Evolutionary conservation across 2,888 invertebrate genomes (phyloP), one percentile per base, ranked within the genome.

Genomic region (Limnephilus marmoratus): DNA sequence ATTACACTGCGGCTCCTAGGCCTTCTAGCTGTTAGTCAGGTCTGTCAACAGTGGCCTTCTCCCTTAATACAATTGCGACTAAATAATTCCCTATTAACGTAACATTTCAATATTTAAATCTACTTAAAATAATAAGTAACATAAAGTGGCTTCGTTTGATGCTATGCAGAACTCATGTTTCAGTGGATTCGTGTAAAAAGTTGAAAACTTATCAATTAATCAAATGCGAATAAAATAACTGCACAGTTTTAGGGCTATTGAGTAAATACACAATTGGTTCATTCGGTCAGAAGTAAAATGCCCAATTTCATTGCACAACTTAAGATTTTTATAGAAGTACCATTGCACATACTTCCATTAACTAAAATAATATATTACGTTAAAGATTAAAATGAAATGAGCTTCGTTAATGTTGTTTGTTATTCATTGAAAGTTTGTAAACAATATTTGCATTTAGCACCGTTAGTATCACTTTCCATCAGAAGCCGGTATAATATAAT

Each of bases 31-130:
- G 15, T 31, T 82, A 15, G 12, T 31, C 34, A 24, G 83, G 83
- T 31, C 18, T 83, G 31, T 41, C 53, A 45, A 53, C 89, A 90
- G 49, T 82, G 41, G 90, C 90, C 82, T 82, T 81, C 85, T 37
- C 81, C 83, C 90, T 12, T 31, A 85, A 85, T 85, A 90, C 90
- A 90, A 92, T 93, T 93, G 88, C 81, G 41, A 85, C 90, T 93
- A 93, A 93, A 93, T 93, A 93, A 93, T 93, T 93, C 81, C 90
- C 93, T 93, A 93, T 87, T 91, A 91, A 93, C 86, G 87, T 90
- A 93, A 86, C 90, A 91, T 91, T 91, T 82, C 37, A 80, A 81
- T 87, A 86, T 86, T 91, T 91, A 91, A 83, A 68, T 86, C 86
- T 90, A 92, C 90, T 87, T 92, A 86, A 90, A 81, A 82, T 90